Base-by-base conservation (phyloP, 2,888 invertebrate genomes). In the Ormyrus labotus region DNA sequence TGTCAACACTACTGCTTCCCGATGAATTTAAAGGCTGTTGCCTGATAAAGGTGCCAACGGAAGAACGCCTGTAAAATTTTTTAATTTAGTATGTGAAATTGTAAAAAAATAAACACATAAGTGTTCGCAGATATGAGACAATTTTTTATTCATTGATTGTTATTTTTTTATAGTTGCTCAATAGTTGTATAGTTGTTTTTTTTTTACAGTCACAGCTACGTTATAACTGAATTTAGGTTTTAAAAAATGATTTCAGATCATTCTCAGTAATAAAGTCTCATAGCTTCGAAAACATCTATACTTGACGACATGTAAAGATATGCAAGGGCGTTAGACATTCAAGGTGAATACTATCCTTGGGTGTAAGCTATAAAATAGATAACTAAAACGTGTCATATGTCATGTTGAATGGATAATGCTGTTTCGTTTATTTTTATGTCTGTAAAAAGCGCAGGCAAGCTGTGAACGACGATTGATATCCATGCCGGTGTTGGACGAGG, bases 11-110 rank as follows among this genome's bases (percentile, higher is more conserved):
- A 87, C 91, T 91, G 83, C 90, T 91, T 64, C 91, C 90, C 2
- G 90, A 91, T 6, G 91, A 91, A 13, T 89, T 91, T 53, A 90
- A 82, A 7, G 92, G 92, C 84, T 94, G 94, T 87, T 94, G 94
- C 77, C 96, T 94, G 87, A 96, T 96, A 91, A 96, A 96, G 50
- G 96, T 96, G 84, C 96, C 96, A 87, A 96, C 94, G 72, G 96
- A 96, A 84, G 96, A 96, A 87, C 96, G 95, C 91, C 96, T 96
- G 92, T 67, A 91, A 90, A 73, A 84, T 86, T 86, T 78, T 10
- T 74, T 11, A 65, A 34, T 51, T 74, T 70, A 80, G n/a, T 48
- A 1, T 10, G 34, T 19, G 9, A 8, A 9, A 13, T 50, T 10
- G 34, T 6, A 34, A 69, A 11, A 65, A 10, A 57, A 53, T 19